Base-by-base conservation (phyloP, 64 coral and sea anemone species). In the Montipora capricornis region DNA sequence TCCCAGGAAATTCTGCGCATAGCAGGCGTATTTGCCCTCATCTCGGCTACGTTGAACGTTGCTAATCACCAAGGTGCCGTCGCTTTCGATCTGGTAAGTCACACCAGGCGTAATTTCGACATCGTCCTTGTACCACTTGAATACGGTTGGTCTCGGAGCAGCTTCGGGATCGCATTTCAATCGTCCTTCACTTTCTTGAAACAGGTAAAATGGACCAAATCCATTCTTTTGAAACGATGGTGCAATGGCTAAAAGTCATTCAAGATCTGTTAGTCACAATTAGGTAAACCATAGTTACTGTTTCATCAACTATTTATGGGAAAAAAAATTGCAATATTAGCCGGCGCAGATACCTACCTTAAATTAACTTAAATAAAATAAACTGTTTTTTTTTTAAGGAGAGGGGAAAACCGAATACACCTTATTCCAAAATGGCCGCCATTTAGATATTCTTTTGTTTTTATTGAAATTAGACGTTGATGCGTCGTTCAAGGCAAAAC, bases 161-260 rank as follows among this genome's bases (percentile, higher is more conserved):
- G 91, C 91, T 77, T 93, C 76, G 50, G 91, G 75, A 13, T 93
- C 12, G 22, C 91, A 93, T 6, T 76, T 46, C 5, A 93, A 24
- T 6, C 15, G 5, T 58, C 76, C 91, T 50, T 87, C 46, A 24
- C 69, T 93, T 6, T 45, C 74, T 46, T 84, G 66, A 58, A 93
- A 93, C 0, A 93, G 0, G 82, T 93, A 93, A 75, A 93, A 93
- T 29, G 91, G 91, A 20, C 91, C 91, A 87, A 87, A 79, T 1
- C 20, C 26, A 6, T 1, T 20, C 12, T 68, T 69, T 29, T 29
- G 29, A 58, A 93, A 86, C 1, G 60, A 49, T 77, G 81, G 91
- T 64, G 50, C 1, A 4, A 62, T 84, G 22, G 73, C 91, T 93
- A 46, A 3, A 69, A 76, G 24, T 17, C 29, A 29, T 29, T 29